These are phyloP conservation scores for Dolichallabes microphthalmus DNA, from an alignment of 2,113 vertebrate genomes.

Conservation along the genomic window DNA sequence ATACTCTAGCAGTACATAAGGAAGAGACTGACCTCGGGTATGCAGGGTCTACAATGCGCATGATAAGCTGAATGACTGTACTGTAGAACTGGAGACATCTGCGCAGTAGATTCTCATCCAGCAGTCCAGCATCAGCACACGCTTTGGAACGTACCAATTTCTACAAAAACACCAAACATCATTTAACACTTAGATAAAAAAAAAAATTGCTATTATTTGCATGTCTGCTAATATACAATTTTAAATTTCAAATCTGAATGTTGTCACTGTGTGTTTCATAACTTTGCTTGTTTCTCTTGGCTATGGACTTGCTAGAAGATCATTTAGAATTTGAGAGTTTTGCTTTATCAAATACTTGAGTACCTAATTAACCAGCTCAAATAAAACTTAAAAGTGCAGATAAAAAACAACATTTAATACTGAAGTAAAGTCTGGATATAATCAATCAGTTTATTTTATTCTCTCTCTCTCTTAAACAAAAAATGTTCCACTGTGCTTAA, in stretches of 20 bases:
- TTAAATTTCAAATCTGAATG: neutral
- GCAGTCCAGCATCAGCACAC: conserved; percentile 91
- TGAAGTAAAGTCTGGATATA: neutral
- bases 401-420: neutral
- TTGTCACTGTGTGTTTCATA: neutral
- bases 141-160: conserved; percentile 98
- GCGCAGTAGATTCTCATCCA: conserved; percentile 95
- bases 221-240: neutral
- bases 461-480: neutral
- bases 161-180: conserved; percentile 64
- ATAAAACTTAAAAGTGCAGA: neutral
- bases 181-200: neutral
- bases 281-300: neutral
- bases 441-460: neutral
- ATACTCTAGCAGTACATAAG: neutral
- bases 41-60: conserved; percentile 89
- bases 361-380: neutral
- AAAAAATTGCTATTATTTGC: neutral
- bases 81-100: conserved; percentile 97
- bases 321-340: neutral
- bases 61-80: conserved; percentile 94
- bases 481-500: neutral
- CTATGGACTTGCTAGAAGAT: neutral
- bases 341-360: neutral
- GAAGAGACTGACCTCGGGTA: conserved; percentile 86